Percentiles rank a stretch among this genome's conserved stretches.
phyloP scores from a whole-genome alignment of 2,797 vertebrate genomes.

The Anguilla anguilla region DNA sequence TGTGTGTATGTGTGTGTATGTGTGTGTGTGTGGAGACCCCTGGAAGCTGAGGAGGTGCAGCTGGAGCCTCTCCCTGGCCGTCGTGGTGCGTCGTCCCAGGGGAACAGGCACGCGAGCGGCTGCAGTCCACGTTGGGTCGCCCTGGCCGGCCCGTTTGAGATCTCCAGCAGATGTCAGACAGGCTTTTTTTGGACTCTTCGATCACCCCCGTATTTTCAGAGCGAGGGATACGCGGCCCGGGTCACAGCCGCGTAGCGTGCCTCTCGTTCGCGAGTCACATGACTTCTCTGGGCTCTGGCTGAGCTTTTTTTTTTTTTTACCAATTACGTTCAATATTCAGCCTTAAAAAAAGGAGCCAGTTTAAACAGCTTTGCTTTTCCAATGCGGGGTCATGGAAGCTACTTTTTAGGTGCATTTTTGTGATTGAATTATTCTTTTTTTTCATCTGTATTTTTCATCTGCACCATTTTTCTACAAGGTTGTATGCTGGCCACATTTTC shows the following conservation, averaged over 20 bases:
- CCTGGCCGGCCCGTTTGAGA: background rate
- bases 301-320: no score
- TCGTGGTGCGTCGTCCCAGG: no score
- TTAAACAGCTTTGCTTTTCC: background rate
- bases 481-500: background rate
- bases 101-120: background rate
- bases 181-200: background rate
- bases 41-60: no score
- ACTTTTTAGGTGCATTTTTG: background rate
- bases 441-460: background rate
- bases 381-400: background rate
- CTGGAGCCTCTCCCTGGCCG: no score
- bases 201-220: background rate
- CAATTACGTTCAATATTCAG: background rate
- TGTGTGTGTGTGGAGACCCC: no score
- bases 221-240: background rate
- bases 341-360: background rate
- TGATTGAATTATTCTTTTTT: background rate
- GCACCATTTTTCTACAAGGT: background rate
- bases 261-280: background rate
- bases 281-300: background rate
- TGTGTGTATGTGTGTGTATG: no score
- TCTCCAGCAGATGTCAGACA: background rate
- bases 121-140: background rate
- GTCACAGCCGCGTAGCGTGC: background rate